Percentiles rank a stretch among this genome's conserved stretches.
phyloP scores from a whole-genome alignment of 2,797 vertebrate species.

The Loris lydekkerianus region DNA sequence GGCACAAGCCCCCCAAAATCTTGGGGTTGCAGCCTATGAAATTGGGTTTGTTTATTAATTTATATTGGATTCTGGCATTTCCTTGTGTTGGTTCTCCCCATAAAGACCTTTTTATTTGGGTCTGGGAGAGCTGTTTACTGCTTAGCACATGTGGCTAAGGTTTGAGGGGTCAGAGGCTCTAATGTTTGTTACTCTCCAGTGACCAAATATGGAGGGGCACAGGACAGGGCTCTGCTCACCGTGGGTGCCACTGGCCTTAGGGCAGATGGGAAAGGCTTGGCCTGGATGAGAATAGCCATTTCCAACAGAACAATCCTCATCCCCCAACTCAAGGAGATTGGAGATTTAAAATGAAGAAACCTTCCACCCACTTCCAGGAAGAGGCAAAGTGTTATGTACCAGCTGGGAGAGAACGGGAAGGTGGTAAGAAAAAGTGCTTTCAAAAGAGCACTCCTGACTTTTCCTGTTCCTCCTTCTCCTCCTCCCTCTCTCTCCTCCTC shows the following conservation, averaged over 20 bases:
- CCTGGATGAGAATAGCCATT: background rate
- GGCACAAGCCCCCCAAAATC: conserved; percentile 42
- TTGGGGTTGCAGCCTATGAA: conserved; percentile 78
- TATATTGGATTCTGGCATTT: conserved; percentile 83
- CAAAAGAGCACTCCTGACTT: no score
- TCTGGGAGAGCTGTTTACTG: conserved; percentile 85
- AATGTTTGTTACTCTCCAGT: conserved; percentile 42
- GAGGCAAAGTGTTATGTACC: rapidly evolving
- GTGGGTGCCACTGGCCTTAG: conserved; percentile 64
- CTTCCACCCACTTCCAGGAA: background rate
- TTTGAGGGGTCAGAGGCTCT: conserved; percentile 57
- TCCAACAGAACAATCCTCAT: background rate
- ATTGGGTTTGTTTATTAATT: conserved; percentile 64
- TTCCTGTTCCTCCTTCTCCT: no score
- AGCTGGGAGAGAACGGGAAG: rapidly evolving
- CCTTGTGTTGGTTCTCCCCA: conserved; percentile 80
- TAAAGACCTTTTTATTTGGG: conserved; percentile 87
- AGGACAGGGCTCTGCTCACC: background rate
- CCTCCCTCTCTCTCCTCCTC: no score
- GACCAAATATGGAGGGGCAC: conserved; percentile 67
- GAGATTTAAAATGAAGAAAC: background rate
- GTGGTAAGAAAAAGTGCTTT: background rate
- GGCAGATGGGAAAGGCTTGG: background rate
- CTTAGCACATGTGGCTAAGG: conserved; percentile 83
- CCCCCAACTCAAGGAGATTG: rapidly evolving